These are phyloP conservation scores for Torymus texanus DNA, from an alignment of 2,888 invertebrate genomes.

Conservation along the genomic window DNA sequence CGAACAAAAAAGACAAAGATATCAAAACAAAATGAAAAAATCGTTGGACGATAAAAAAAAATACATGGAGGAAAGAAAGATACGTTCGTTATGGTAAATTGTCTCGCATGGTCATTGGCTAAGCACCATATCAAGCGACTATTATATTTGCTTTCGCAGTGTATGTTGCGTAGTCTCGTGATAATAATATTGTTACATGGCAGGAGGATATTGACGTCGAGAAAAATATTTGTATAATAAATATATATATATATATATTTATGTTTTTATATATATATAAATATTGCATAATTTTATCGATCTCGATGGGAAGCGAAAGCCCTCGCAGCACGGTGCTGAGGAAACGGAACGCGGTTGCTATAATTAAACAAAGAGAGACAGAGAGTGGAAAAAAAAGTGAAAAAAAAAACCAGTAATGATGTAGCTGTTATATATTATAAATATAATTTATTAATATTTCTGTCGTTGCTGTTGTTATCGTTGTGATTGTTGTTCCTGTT, in stretches of 20 bases:
- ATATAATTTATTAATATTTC: constrained; percentile 26
- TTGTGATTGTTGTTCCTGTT: constrained; percentile 57
- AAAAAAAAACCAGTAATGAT: too few species aligned
- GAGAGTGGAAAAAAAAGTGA: too few species aligned
- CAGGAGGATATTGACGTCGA: neutral
- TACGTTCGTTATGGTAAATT: neutral
- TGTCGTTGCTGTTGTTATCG: constrained; percentile 58
- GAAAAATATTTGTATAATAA: neutral
- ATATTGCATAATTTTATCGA: too few species aligned
- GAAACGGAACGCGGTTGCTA: too few species aligned
- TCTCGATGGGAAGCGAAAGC: neutral
- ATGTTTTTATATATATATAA: neutral
- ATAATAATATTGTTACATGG: neutral
- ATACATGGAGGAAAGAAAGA: constrained; percentile 18
- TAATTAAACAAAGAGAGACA: too few species aligned
- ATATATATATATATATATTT: neutral
- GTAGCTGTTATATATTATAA: too few species aligned
- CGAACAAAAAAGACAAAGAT: too few species aligned
- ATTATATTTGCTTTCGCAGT: constrained; percentile 12
- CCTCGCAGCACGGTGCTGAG: too few species aligned
- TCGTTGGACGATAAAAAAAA: too few species aligned
- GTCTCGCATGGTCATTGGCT: neutral
- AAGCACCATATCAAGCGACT: constrained; percentile 4
- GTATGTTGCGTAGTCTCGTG: neutral
- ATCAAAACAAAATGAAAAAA: too few species aligned